These are phyloP conservation scores for Meloidogyne floridensis DNA, from an alignment of 1,140 invertebrate genomes.

Conservation along the genomic window DNA sequence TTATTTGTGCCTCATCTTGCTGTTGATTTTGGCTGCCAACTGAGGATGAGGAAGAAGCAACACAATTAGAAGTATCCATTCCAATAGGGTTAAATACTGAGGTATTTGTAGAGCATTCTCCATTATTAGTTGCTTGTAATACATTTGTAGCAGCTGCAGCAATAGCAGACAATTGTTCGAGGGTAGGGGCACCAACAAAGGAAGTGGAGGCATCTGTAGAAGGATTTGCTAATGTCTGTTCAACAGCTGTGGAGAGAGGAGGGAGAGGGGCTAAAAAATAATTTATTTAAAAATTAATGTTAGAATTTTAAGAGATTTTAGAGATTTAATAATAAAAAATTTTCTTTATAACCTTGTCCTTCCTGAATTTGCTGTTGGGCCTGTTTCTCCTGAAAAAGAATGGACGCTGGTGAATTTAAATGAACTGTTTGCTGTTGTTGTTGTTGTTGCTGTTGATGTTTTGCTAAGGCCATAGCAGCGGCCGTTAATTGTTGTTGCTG, in stretches of 20 bases:
- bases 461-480: slow-evolving; percentile 1
- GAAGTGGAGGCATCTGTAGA: neutral
- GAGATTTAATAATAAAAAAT: neutral
- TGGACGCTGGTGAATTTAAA: neutral
- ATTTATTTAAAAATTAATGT: neutral
- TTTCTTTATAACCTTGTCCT: neutral
- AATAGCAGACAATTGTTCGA: neutral
- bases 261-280: neutral
- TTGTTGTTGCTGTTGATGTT: neutral
- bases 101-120: neutral
- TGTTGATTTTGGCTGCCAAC: neutral
- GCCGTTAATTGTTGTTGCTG: neutral
- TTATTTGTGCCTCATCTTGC: neutral
- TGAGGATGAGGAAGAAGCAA: neutral
- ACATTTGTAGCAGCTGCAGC: slow-evolving; percentile 3
- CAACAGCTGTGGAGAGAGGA: neutral
- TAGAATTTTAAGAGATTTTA: neutral
- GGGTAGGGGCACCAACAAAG: neutral
- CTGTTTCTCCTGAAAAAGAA: slow-evolving; percentile 2
- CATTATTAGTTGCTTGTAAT: neutral
- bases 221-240: neutral
- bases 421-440: neutral
- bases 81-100: neutral
- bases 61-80: neutral
- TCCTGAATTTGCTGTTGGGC: neutral